Conservation (phyloP, 2,888 invertebrate species). For the Halocaridina rubra region DNA sequence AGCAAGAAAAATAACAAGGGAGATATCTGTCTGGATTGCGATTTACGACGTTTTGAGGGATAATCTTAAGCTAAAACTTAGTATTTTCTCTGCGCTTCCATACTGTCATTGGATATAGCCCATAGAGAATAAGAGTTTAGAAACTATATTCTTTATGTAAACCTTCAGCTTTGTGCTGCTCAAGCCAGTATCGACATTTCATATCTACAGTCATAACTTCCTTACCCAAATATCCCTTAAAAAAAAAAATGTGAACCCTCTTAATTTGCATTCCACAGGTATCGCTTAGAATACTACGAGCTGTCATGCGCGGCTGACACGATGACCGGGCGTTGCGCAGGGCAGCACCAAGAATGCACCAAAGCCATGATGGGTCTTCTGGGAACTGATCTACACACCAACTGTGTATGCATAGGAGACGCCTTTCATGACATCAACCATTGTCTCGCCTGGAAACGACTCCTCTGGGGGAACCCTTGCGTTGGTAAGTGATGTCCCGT, state of each 20-base stretch:
- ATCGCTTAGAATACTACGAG: slow-evolving; percentile 86
- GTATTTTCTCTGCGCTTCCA: not conserved
- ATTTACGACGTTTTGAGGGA: no score
- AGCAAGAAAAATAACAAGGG: no score
- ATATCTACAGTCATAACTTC: no score
- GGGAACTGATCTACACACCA: slow-evolving; percentile 88
- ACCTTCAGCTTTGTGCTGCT: not conserved
- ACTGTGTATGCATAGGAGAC: slow-evolving; percentile 81
- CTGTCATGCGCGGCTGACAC: slow-evolving; percentile 92
- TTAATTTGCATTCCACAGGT: slow-evolving; percentile 68
- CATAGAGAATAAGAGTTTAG: not conserved
- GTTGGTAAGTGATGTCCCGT: slow-evolving; percentile 92
- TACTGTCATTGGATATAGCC: not conserved
- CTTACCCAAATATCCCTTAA: no score
- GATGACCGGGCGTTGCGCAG: slow-evolving; percentile 89
- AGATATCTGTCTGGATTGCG: no score
- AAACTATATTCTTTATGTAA: not conserved
- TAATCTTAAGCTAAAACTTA: no score
- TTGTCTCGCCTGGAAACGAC: slow-evolving; percentile 89
- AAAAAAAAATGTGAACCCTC: no score
- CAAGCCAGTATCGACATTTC: no score
- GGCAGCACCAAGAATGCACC: slow-evolving; percentile 84
- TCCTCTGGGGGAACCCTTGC: slow-evolving; percentile 92
- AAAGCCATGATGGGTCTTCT: slow-evolving; percentile 87
- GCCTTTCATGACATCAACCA: slow-evolving; percentile 80